A percentile compares a stretch with the other conserved stretches of the same genome.
Evolutionary conservation across 2,888 invertebrate species (phyloP).

Genomic region (Diplazon laetatorius): DNA sequence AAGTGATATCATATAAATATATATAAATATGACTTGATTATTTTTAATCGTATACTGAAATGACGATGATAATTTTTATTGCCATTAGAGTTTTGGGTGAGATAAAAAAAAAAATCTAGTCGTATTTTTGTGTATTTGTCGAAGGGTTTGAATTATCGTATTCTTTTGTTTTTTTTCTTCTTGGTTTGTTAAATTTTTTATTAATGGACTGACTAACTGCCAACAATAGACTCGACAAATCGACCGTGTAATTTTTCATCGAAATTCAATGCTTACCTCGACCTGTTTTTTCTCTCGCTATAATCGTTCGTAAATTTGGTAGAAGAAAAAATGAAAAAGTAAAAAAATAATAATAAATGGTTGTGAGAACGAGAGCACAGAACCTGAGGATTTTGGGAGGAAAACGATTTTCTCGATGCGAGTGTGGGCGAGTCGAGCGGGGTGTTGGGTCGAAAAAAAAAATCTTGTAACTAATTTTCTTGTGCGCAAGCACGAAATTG

Average conservation of each 20-base stretch:
- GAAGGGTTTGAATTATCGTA: too few relatives aligned
- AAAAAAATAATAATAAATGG: background rate
- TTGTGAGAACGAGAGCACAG: slow-evolving; percentile 1
- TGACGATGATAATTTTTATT: too few relatives aligned
- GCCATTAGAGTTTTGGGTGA: too few relatives aligned
- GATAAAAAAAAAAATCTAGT: too few relatives aligned
- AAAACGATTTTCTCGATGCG: slow-evolving; percentile 22
- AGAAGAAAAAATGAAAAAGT: slow-evolving; percentile 11
- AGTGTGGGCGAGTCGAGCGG: background rate
- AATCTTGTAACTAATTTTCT: slow-evolving; percentile 52
- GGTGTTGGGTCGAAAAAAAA: slow-evolving; percentile 10
- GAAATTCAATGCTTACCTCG: slow-evolving; percentile 8
- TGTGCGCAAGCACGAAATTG: slow-evolving; percentile 34
- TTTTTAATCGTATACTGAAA: too few relatives aligned
- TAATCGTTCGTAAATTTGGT: slow-evolving; percentile 41
- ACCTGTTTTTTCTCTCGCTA: slow-evolving; percentile 8
- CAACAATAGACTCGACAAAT: slow-evolving; percentile 14
- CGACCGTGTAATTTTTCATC: slow-evolving; percentile 39
- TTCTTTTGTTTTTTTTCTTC: background rate
- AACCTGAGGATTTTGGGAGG: slow-evolving; percentile 17
- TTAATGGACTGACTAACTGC: background rate
- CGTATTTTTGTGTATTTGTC: too few relatives aligned
- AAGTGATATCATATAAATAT: too few relatives aligned
- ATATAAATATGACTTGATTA: too few relatives aligned
- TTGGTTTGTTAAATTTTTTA: background rate